phyloP scores from a whole-genome alignment of 2,797 vertebrate species.

The Micrastur ruficollis region DNA sequence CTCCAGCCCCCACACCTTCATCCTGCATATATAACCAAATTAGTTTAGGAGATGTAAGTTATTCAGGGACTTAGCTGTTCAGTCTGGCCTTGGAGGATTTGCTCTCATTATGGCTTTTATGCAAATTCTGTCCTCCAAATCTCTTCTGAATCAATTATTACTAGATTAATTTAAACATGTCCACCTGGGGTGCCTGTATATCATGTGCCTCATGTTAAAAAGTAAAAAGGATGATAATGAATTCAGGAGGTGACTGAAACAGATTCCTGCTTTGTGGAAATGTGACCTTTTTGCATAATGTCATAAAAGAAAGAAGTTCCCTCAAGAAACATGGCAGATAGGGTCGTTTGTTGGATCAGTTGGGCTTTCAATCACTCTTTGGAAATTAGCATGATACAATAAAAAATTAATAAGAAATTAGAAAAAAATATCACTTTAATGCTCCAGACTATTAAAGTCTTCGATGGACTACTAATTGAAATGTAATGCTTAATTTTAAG shows the following conservation, averaged over 20 bases:
- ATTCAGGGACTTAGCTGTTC: conserved; percentile 69
- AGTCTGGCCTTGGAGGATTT: conserved; percentile 69
- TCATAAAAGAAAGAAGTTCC: conserved; percentile 45
- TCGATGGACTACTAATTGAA: conserved; percentile 68
- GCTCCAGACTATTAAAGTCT: conserved; percentile 54
- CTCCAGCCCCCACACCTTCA: conserved; percentile 55
- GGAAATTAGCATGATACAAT: conserved; percentile 63
- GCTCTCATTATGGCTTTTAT: conserved; percentile 67
- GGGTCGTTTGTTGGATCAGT: conserved; percentile 27
- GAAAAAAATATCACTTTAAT: conserved; percentile 48
- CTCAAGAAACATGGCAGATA: conserved; percentile 59
- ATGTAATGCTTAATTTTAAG: conserved; percentile 69
- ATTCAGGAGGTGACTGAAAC: conserved; percentile 53
- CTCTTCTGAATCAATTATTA: conserved; percentile 73
- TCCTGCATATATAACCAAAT: conserved; percentile 60
- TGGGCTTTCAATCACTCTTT: conserved; percentile 61
- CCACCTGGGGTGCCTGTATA: conserved; percentile 63
- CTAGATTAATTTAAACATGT: conserved; percentile 70
- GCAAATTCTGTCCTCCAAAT: conserved; percentile 71
- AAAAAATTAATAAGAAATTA: conserved; percentile 65
- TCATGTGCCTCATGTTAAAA: conserved; percentile 56
- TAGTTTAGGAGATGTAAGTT: conserved; percentile 65
- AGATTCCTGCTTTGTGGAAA: conserved; percentile 69
- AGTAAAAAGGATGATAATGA: conserved; percentile 34
- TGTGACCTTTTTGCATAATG: conserved; percentile 68